Percentiles rank a stretch among this genome's conserved stretches.
Evolutionary conservation across 2,797 vertebrate genomes (phyloP).

Genomic region (Todus mexicanus): DNA sequence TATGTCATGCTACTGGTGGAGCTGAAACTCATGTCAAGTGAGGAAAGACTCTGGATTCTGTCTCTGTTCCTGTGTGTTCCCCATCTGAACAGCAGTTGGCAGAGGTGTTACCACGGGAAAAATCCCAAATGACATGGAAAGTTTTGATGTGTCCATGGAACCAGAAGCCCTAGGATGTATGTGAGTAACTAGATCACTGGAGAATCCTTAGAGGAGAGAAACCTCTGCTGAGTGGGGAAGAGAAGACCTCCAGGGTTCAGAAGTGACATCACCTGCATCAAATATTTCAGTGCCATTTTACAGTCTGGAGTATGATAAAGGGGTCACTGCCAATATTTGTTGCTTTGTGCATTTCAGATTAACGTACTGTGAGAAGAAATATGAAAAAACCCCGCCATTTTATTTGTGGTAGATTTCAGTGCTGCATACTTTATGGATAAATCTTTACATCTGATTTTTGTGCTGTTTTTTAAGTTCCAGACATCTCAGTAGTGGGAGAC

Average conservation of each 20-base stretch:
- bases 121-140: background rate
- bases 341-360: accelerated
- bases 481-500: background rate
- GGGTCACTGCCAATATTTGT: background rate
- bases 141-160: background rate
- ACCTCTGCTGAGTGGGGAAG: background rate
- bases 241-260: background rate
- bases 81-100: background rate
- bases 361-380: background rate
- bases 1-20: background rate
- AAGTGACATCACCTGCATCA: background rate
- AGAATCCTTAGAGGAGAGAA: background rate
- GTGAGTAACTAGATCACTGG: background rate
- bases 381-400: background rate
- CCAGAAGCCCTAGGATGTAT: background rate
- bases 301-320: background rate
- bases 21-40: background rate
- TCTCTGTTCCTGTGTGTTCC: background rate
- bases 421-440: background rate
- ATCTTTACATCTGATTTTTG: background rate
- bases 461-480: background rate
- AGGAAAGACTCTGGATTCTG: too few species aligned
- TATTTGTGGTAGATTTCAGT: background rate
- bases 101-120: background rate
- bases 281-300: background rate